These are phyloP conservation scores for Peromyscus attwateri DNA, from an alignment of 2,797 vertebrate genomes.

Conservation along the genomic window DNA sequence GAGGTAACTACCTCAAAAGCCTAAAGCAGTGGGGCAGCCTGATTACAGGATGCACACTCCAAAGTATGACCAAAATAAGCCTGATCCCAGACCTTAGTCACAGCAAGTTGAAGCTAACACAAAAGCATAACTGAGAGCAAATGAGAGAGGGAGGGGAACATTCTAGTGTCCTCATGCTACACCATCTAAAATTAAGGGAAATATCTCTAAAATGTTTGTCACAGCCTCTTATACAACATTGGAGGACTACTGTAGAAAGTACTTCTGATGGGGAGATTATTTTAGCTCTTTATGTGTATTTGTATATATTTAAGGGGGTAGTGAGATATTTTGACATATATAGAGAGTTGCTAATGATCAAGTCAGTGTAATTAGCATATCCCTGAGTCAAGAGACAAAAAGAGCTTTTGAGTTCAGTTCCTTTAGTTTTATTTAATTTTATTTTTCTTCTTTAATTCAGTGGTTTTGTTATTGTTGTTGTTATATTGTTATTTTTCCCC, in stretches of 20 bases:
- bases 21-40: not conserved
- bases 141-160: not conserved
- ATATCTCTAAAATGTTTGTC: not conserved
- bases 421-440: not conserved
- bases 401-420: slow-evolving; percentile 12
- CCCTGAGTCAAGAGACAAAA: slow-evolving; percentile 27
- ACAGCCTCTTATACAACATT: not conserved
- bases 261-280: not conserved
- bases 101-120: not conserved
- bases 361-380: slow-evolving; percentile 8
- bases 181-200: not conserved
- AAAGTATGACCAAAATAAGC: not conserved
- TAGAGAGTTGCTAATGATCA: not conserved
- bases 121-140: not conserved
- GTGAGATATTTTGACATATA: not conserved
- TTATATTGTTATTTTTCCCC: not conserved
- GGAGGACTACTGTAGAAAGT: slow-evolving; percentile 41
- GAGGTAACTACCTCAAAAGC: not conserved
- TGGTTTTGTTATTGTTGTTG: not conserved
- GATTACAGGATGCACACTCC: not conserved
- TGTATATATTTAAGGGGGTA: not conserved
- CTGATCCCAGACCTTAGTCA: not conserved
- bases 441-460: slow-evolving; percentile 52
- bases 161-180: not conserved
- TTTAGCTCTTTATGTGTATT: not conserved